Evolutionary conservation across 53 echinoderm and acorn worm genomes (phyloP).

Genomic region (Henricia sp.): DNA sequence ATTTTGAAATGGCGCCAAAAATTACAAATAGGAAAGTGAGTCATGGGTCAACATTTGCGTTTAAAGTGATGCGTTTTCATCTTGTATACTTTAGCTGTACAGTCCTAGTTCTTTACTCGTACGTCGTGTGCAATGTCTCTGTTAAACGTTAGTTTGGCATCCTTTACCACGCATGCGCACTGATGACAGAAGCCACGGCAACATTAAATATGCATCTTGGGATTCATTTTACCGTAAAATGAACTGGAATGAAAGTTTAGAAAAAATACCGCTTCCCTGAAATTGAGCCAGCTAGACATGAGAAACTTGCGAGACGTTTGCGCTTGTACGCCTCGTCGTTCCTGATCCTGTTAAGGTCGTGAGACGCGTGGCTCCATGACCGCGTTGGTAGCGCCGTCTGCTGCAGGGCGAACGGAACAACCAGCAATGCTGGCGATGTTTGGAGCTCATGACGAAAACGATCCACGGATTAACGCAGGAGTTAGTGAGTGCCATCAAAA

Average conservation of each 20-base stretch:
- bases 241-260: too few species aligned
- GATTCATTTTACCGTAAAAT: background rate
- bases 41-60: too few species aligned
- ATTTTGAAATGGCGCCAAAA: too few species aligned
- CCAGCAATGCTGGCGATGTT: conserved; percentile 38
- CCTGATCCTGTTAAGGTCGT: conserved; percentile 48
- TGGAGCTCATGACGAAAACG: conserved; percentile 59
- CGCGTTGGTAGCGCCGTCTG: conserved; percentile 1
- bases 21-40: too few species aligned
- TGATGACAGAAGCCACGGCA: background rate
- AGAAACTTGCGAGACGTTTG: conserved; percentile 45
- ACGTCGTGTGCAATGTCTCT: too few species aligned
- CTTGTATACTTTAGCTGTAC: too few species aligned
- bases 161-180: background rate
- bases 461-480: conserved; percentile 53
- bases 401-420: conserved; percentile 25
- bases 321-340: conserved; percentile 42
- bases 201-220: too few species aligned
- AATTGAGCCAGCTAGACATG: conserved; percentile 27
- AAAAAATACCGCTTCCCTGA: too few species aligned
- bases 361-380: conserved; percentile 10
- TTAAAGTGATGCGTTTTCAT: too few species aligned
- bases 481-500: conserved; percentile 47
- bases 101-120: too few species aligned
- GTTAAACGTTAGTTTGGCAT: too few species aligned